These are phyloP conservation scores for Brachyalestes nurse DNA, from an alignment of 2,797 vertebrate species.

Conservation along the genomic window DNA sequence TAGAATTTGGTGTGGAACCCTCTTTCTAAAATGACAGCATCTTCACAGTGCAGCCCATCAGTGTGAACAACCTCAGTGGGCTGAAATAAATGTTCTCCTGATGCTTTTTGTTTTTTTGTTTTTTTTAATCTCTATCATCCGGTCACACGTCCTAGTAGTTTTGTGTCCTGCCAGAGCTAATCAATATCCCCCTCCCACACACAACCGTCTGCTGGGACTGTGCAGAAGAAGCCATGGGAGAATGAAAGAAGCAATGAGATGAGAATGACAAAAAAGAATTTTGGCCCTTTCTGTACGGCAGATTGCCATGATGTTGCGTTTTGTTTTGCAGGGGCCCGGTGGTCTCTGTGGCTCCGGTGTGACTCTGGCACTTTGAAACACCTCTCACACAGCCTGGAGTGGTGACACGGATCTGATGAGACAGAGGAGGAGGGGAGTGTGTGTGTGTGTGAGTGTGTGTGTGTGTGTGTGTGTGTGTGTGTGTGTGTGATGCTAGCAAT, in stretches of 20 bases:
- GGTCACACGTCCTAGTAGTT: slow-evolving; percentile 43
- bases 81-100: slow-evolving; percentile 1
- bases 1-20: background rate
- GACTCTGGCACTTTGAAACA: slow-evolving; percentile 40
- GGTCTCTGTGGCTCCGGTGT: slow-evolving; percentile 27
- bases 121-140: background rate
- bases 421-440: slow-evolving; percentile 86
- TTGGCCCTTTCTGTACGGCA: slow-evolving; percentile 56
- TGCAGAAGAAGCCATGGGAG: slow-evolving; percentile 66
- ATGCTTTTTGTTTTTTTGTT: background rate
- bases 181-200: slow-evolving; percentile 72
- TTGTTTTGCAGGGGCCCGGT: slow-evolving; percentile 47
- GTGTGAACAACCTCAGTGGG: background rate
- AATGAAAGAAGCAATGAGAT: slow-evolving; percentile 52
- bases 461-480: slow-evolving; percentile 80
- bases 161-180: slow-evolving; percentile 66
- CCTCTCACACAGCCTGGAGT: slow-evolving; percentile 81
- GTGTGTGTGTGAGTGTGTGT: slow-evolving; percentile 14
- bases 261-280: slow-evolving; percentile 23
- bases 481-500: slow-evolving; percentile 45
- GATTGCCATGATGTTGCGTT: slow-evolving; percentile 60
- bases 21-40: background rate
- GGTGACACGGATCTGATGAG: slow-evolving; percentile 98
- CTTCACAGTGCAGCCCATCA: background rate
- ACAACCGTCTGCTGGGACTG: slow-evolving; percentile 69